Evolutionary conservation across 2,113 vertebrate genomes (phyloP), one percentile per base, ranked within the genome.

Genomic region (Gallinago jamesoni): DNA sequence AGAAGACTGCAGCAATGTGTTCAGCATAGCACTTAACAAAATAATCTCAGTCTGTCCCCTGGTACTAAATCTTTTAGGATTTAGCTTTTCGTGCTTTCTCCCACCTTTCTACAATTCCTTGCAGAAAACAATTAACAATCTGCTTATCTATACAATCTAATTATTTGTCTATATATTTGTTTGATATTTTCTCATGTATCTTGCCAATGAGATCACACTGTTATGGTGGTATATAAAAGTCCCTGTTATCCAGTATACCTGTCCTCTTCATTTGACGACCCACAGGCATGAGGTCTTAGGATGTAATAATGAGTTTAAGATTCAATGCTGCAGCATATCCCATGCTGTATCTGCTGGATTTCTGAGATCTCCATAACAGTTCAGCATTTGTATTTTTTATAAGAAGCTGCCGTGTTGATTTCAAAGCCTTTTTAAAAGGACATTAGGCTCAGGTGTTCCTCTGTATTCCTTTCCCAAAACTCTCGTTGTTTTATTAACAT

Each of bases 31-130:
- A 66, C 16, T 75, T 56, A 79, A 81, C 22, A 80, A 84, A 85
- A 79, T 52, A 48, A 89, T 67, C 9, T 15, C 12, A 57, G 9
- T 25, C 27, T 68, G 10, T 59, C 53, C 31, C 52, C 20, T 53
- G 15, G 20, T n/a, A n/a, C n/a, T n/a, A n/a, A n/a, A n/a, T 6
- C n/a, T 22, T 73, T 82, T 30, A 45, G 33, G 12, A 47, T 8
- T 56, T 83, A 78, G 41, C 7, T 87, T 92, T 62, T 56, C 82
- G 62, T 87, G 48, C 67, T 96, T 97, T 76, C 24, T 81, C 10
- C 16, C 11, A 76, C 10, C 10, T 70, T 45, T 84, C 16, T 70
- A 57, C 4, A 2, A 2, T 41, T 80, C 7, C 6, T 77, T 31
- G 7, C 2, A 69, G 50, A 86, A 89, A 69, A 66, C 10, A 78